A percentile compares a stretch with the other conserved stretches of the same genome.
phyloP scores from a whole-genome alignment of 1,140 invertebrate genomes.

The Aphis craccivora region DNA sequence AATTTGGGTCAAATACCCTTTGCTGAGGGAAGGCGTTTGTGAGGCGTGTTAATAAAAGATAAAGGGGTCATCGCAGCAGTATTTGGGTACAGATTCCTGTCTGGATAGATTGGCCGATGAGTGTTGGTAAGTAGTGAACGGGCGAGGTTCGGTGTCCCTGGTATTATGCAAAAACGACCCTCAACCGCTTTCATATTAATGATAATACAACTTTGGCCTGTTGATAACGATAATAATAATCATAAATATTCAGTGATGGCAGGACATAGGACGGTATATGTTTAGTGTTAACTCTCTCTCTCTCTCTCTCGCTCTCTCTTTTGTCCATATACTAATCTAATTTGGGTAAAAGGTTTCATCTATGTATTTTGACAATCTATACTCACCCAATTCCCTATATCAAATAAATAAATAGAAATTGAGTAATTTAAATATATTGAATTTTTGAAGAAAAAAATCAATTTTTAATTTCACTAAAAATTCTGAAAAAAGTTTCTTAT shows the following conservation, averaged over 20 bases:
- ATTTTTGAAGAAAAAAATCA: background rate
- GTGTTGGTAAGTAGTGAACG: background rate
- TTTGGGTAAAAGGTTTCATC: conserved; percentile 1
- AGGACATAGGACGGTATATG: background rate
- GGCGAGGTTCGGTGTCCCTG: background rate
- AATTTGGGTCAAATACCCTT: conserved; percentile 25
- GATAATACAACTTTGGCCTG: conserved; percentile 57
- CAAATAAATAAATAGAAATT: background rate
- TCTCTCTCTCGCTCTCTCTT: background rate
- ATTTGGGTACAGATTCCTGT: conserved; percentile 35
- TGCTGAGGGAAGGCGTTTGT: background rate
- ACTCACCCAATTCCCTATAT: background rate
- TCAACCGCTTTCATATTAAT: conserved; percentile 44
- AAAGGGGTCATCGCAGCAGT: conserved; percentile 43
- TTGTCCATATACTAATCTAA: background rate
- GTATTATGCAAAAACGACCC: conserved; percentile 52
- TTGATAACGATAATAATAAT: conserved; percentile 56
- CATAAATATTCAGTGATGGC: conserved; percentile 39
- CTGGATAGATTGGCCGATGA: background rate
- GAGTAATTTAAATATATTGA: background rate
- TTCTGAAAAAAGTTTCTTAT: background rate
- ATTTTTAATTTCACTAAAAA: background rate
- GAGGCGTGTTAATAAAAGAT: conserved; percentile 57
- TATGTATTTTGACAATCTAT: background rate
- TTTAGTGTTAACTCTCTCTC: background rate